These are phyloP conservation scores for Herpetotheres cachinnans DNA, from an alignment of 2,113 vertebrate genomes.

Conservation along the genomic window DNA sequence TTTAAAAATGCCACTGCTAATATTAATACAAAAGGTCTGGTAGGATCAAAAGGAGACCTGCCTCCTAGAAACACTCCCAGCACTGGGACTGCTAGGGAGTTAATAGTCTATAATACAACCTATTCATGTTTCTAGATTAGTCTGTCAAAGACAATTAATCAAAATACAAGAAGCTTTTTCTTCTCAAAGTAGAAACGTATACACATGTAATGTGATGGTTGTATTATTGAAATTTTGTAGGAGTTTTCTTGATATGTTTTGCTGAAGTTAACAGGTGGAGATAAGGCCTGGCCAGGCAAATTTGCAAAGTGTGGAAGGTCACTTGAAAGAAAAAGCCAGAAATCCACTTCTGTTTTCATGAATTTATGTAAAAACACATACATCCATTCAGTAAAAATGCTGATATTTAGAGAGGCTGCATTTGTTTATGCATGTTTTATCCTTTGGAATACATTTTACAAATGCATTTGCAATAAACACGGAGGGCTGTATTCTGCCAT, in stretches of 20 bases:
- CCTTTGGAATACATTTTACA: not conserved
- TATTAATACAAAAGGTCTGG: not conserved
- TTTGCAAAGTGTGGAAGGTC: not conserved
- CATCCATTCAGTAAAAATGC: not conserved
- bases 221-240: not conserved
- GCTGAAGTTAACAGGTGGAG: not conserved
- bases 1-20: not conserved
- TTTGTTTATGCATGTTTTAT: not conserved
- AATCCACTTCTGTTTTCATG: not conserved
- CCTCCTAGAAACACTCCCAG: not conserved
- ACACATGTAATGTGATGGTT: not conserved
- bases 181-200: not conserved
- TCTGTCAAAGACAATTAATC: conserved; percentile 46
- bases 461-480: not conserved
- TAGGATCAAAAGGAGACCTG: not conserved
- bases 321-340: not conserved
- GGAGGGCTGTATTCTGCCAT: not conserved
- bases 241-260: not conserved
- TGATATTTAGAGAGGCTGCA: not conserved
- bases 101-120: conserved; percentile 13
- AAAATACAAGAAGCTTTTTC: not conserved
- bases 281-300: not conserved
- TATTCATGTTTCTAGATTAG: conserved; percentile 17
- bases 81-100: not conserved
- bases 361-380: not conserved